Base-by-base conservation (phyloP, 2,888 invertebrate species). In the Rhorus exstirpatorius region DNA sequence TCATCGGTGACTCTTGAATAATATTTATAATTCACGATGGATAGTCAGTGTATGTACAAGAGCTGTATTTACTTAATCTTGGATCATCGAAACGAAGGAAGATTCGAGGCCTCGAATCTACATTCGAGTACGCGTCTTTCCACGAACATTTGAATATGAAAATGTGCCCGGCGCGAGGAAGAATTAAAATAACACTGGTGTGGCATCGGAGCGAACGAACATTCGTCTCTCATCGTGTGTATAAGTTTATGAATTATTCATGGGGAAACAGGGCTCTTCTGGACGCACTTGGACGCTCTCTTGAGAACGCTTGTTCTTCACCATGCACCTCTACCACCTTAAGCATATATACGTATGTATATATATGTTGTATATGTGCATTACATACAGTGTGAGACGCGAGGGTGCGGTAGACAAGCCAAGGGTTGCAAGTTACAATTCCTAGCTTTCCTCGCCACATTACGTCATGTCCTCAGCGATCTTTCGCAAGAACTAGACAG, bases 111-210 rank as follows among this genome's bases (percentile, higher is more conserved):
- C 24, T 67, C 53, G 14, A 38, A 21, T 55, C 46, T 51, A 41
- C 38, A 60, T 58, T 24, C 24, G 46, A 76, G 72, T 76, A 79
- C 67, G 71, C 35, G 65, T 70, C 61, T 72, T 61, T 78, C 60
- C 72, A 68, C 60, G 53, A 68, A 81, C 89, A 88, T 89, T 89
- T 89, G 90, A 91, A 92, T 91, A 90, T 91, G 89, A 91, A 91
- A 91, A 91, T 89, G 89, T 87, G 86, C 82, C 78, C 58, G 71
- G 71, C 75, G 82, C 75, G 79, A 81, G 55, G 68, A 83, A 84
- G 88, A 89, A 90, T 90, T 90, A 91, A 91, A 92, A 92, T 92
- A 92, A 91, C 90, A 91, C 87, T 86, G 87, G 51, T 44, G 75
- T 38, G 83, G 84, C 84, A 81, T 58, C 82, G 68, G 68, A 79